These are phyloP conservation scores for Laticauda colubrina DNA, from an alignment of 2,113 vertebrate genomes.

Conservation along the genomic window DNA sequence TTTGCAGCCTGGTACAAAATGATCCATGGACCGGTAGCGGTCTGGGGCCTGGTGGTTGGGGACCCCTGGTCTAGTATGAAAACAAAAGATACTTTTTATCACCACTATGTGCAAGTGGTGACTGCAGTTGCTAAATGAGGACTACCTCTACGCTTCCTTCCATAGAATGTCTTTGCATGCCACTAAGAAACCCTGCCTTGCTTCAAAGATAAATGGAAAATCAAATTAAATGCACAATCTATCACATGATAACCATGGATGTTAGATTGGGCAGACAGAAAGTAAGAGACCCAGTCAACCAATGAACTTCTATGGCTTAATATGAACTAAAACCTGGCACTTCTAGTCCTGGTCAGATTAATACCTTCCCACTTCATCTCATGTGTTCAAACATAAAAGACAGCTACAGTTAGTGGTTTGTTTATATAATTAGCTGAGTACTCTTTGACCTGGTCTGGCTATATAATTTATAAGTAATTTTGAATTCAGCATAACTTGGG, in stretches of 20 bases:
- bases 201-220: not conserved
- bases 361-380: not conserved
- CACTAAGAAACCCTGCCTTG: not conserved
- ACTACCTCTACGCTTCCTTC: not conserved
- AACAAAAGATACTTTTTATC: not conserved
- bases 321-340: not conserved
- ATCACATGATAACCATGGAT: not conserved
- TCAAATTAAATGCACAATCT: not conserved
- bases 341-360: not conserved
- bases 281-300: not conserved
- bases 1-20: too few relatives aligned
- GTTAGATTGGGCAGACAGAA: not conserved
- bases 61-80: not conserved
- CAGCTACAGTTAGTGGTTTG: not conserved
- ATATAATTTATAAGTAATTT: not conserved
- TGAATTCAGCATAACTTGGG: not conserved
- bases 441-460: not conserved
- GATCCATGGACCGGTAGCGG: too few relatives aligned
- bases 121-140: not conserved
- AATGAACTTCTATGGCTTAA: not conserved
- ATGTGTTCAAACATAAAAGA: not conserved
- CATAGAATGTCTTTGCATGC: not conserved
- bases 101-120: not conserved
- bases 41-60: too few relatives aligned
- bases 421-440: not conserved